Evolutionary conservation across 2,888 invertebrate species (phyloP), one percentile per base, ranked within the genome.

Genomic region (Euphydryas editha): DNA sequence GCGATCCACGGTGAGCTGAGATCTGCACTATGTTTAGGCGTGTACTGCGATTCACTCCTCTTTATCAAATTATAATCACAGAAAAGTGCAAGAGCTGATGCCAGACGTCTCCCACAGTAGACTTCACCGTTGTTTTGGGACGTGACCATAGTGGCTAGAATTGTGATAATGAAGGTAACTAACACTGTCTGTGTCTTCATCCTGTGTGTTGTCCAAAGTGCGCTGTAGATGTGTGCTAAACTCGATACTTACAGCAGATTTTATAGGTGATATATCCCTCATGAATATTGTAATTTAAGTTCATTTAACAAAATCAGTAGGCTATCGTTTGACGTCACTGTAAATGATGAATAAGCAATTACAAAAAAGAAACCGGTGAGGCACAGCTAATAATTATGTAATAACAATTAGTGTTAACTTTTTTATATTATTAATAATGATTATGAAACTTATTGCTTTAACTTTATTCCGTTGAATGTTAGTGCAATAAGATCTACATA

Each of bases 1-100:
- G 75, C 56, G 3, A 81, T 62, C 80, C 78, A 78, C 15, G 74
- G 75, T 59, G 73, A 73, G 24, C 60, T 46, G 39, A 30, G 54
- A 42, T 47, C 47, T 15, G 18, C 13, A 2, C 20, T 46, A 18
- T 15, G 17, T 46, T 21, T 37, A 21, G 13, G 4, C 15, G 39
- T 24, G n/a, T 17, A 36, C 10, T 18, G 65, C 59, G 0, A 72
- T 65, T 36, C 21, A 24, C 7, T 15, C 24, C 68, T 61, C 58
- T 72, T 76, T 61, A 78, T 60, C 63, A 68, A 0, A n/a, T 63
- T 60, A 65, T 61, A 57, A 51, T 73, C 21, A 59, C 71, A 78
- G 4, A 75, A 24, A 17, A 73, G 56, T 0, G 75, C 75, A 47
- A 78, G 17, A 1, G 74, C 70, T 0, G 65, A 60, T 0, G 80